Base-by-base conservation (phyloP, 2,888 invertebrate species). In the Eupithecia exiguata region DNA sequence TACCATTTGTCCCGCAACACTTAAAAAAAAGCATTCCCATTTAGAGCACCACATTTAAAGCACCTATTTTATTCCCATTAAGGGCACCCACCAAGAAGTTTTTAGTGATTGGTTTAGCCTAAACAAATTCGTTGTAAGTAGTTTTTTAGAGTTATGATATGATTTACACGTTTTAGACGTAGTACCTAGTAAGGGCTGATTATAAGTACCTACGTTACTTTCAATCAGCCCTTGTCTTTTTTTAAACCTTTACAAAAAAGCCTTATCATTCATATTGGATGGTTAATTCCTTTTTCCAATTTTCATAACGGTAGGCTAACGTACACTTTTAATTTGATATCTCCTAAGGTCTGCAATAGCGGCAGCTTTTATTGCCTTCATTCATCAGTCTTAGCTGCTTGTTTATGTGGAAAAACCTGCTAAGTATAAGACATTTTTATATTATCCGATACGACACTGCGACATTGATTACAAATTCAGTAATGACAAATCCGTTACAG, bases 301-400 rank as follows among this genome's bases (percentile, higher is more conserved):
- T 49, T 49, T 49, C 49, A 49, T n/a, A 30, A 61, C 25, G 61
- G 16, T 30, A 14, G 61, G 30, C 30, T 30, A 30, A 30, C 16
- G 66, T 75, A 74, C 76, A 79, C 79, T 80, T 81, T 82, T 80
- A 81, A 82, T 82, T 83, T 80, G 76, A 79, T 76, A 62, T 62
- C 35, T 62, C 35, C 62, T 58, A 58, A 58, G 58, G 58, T 25
- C 58, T 25, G 62, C 62, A 83, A 82, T 77, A 81, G 79, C 74
- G 80, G 81, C 79, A 77, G 58, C 78, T 79, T 84, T 86, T 84
- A 86, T 84, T 84, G 77, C 82, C 74, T 69, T 76, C 83, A 84
- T 86, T 84, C 81, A 83, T 86, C 82, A 84, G 79, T 80, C 80
- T 82, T 81, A 83, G 77, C 74, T 18, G 70, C 76, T 78, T 81